phyloP scores from a whole-genome alignment of 2,797 vertebrate species.

The Pipistrellus nathusii region DNA sequence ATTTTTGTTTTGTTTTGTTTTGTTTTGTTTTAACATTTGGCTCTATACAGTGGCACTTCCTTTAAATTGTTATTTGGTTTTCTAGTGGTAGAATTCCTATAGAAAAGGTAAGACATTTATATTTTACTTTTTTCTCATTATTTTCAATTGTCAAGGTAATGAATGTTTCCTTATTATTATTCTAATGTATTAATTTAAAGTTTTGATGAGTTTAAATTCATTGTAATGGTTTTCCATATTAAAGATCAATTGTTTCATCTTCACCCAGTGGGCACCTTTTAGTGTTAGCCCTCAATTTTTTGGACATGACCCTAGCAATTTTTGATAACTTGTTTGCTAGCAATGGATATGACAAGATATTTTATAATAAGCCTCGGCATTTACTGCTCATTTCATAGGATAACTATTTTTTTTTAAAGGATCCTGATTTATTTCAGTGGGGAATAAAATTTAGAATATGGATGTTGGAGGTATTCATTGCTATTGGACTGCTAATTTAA shows the following conservation, averaged over 20 bases:
- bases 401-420: not conserved
- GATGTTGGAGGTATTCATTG: not conserved
- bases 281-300: not conserved
- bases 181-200: not conserved
- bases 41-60: not conserved
- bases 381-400: not conserved
- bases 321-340: not conserved
- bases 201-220: conserved; percentile 3
- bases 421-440: not conserved
- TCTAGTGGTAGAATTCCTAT: not conserved
- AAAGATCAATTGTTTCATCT: not conserved
- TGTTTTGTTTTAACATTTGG: not conserved
- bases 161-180: not conserved
- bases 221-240: not conserved
- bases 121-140: not conserved
- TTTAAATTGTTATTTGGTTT: not conserved
- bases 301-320: not conserved
- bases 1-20: not conserved
- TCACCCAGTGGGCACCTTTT: not conserved
- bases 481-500: not conserved
- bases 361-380: not conserved
- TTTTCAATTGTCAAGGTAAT: not conserved
- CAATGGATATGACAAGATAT: not conserved
- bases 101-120: not conserved
- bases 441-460: not conserved